Evolutionary conservation across 2,113 vertebrate species (phyloP).

Genomic region (Rhipidura dahli): DNA sequence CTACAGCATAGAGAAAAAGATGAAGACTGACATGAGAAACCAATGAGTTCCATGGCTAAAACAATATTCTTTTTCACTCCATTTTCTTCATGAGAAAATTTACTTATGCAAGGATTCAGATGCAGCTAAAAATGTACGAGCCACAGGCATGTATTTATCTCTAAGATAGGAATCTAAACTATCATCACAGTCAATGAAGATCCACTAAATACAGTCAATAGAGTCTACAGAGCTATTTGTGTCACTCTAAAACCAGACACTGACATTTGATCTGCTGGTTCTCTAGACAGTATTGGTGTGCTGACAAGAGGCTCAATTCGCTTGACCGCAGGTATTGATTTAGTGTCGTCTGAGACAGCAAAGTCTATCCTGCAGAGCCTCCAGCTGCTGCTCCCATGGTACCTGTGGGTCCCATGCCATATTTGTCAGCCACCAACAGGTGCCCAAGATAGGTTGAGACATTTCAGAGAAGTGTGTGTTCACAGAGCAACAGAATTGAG

Average conservation of each 20-base stretch:
- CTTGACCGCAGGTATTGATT: not conserved
- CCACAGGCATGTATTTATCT: not conserved
- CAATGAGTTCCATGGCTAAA: not conserved
- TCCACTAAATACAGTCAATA: not conserved
- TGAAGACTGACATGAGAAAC: not conserved
- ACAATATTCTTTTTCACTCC: not conserved
- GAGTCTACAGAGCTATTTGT: not conserved
- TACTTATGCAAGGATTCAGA: not conserved
- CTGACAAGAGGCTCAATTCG: not conserved
- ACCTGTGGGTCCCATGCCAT: not conserved
- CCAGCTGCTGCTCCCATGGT: not conserved
- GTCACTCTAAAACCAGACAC: not conserved
- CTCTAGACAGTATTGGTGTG: not conserved
- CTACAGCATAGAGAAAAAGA: not conserved
- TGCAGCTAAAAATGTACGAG: fast-evolving
- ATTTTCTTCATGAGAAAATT: not conserved
- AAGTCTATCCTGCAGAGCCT: not conserved
- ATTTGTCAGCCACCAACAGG: not conserved
- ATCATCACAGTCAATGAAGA: not conserved
- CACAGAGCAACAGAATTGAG: not conserved
- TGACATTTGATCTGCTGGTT: not conserved
- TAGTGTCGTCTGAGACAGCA: not conserved
- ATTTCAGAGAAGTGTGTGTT: not conserved
- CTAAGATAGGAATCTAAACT: not conserved
- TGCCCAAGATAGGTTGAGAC: not conserved